These are phyloP conservation scores for Gallinago stenura DNA, from an alignment of 2,797 vertebrate species.

Conservation along the genomic window DNA sequence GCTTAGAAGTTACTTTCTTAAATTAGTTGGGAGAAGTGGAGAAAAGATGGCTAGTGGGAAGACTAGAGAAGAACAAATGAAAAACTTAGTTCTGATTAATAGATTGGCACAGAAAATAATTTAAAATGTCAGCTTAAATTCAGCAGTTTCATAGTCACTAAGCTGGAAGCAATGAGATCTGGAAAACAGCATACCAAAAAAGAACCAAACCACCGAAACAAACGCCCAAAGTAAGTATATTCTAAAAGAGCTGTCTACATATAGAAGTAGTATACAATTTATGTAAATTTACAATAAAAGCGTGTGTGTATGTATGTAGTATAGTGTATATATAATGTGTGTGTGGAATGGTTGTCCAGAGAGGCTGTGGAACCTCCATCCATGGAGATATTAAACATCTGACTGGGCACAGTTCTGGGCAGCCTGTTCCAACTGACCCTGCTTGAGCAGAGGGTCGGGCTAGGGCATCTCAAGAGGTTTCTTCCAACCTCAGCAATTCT, in stretches of 20 bases:
- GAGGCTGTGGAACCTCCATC: not conserved
- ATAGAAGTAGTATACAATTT: not conserved
- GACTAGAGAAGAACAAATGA: not conserved
- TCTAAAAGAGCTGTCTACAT: not conserved
- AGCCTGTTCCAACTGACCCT: not conserved
- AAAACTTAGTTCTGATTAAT: not conserved
- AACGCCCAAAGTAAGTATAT: not conserved
- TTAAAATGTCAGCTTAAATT: constrained; percentile 16
- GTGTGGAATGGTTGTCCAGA: not conserved
- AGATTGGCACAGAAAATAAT: not conserved
- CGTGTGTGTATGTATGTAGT: not conserved
- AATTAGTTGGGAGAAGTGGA: not conserved
- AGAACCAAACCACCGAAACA: not conserved
- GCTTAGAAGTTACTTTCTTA: not conserved
- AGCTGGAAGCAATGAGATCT: not conserved
- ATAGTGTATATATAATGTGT: not conserved
- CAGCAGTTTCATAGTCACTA: not conserved
- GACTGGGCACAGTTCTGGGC: not conserved
- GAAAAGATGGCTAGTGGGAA: not conserved
- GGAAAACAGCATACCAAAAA: not conserved
- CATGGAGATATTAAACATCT: not conserved
- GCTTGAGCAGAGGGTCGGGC: not conserved
- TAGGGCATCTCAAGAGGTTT: not conserved
- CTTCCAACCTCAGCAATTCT: not conserved
- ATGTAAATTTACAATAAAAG: not conserved